phyloP scores from a whole-genome alignment of 2,113 vertebrate genomes.

The Melanostigma gelatinosum region DNA sequence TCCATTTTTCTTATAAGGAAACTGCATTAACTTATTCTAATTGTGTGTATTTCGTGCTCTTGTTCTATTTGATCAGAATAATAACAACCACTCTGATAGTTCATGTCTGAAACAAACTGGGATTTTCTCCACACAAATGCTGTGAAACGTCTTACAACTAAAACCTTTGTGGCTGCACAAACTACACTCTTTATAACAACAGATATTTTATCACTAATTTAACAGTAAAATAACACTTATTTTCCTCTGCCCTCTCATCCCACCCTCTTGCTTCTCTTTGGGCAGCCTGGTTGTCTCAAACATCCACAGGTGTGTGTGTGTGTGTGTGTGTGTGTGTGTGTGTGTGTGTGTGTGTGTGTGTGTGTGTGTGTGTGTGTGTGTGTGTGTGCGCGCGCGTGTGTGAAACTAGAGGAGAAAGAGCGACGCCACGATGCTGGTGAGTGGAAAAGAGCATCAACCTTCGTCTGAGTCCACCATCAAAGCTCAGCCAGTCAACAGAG shows the following conservation, averaged over 20 bases:
- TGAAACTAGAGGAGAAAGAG: not conserved
- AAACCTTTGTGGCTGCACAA: not conserved
- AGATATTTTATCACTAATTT: not conserved
- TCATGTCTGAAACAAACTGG: not conserved
- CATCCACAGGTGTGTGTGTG: slow-evolving; percentile 16
- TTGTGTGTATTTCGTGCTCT: not conserved
- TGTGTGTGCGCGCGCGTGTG: not conserved
- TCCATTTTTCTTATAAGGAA: not conserved
- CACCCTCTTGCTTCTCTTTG: not conserved
- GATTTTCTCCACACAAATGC: not conserved
- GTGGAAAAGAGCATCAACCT: not conserved
- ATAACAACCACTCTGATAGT: not conserved
- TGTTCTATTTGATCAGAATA: not conserved
- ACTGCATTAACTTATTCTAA: not conserved
- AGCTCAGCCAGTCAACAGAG: not conserved
- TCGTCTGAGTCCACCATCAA: not conserved
- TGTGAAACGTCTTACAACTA: not conserved
- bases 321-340: not conserved
- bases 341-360: not conserved
- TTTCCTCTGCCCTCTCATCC: not conserved
- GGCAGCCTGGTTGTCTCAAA: slow-evolving; percentile 1
- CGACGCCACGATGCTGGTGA: not conserved
- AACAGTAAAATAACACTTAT: not conserved
- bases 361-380: not conserved
- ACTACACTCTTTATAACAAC: not conserved